Percentiles rank a stretch among this genome's conserved stretches.
Conservation (phyloP, 2,888 invertebrate genomes). For the Tipula vernalis region DNA sequence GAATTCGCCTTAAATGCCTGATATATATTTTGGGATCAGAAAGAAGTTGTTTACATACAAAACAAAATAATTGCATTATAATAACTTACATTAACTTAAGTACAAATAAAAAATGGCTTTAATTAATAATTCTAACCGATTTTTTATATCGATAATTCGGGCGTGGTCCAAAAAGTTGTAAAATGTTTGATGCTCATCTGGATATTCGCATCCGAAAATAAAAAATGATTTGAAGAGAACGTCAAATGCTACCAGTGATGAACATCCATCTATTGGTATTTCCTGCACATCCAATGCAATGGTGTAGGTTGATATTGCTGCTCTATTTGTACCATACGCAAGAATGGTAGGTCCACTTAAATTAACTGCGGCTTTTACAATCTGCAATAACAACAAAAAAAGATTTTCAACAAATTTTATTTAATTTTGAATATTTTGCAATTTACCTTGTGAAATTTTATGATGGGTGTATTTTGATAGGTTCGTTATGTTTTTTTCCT, state of each 20-base stretch:
- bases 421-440: background rate
- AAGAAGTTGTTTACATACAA: too few species aligned
- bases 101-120: too few species aligned
- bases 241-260: too few species aligned
- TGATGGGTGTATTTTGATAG: background rate
- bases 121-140: too few species aligned
- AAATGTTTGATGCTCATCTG: background rate
- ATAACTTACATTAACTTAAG: too few species aligned
- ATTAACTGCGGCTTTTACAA: background rate
- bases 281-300: background rate
- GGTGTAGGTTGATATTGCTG: background rate
- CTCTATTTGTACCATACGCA: background rate
- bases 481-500: background rate
- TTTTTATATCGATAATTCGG: too few species aligned
- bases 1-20: too few species aligned
- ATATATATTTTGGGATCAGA: too few species aligned
- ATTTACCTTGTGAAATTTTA: background rate
- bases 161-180: background rate
- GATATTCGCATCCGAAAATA: background rate
- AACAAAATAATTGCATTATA: too few species aligned
- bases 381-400: background rate
- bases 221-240: background rate
- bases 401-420: background rate
- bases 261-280: background rate
- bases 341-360: background rate